Base-by-base conservation (phyloP, 92 coral and sea anemone genomes). In the Plumapathes pennacea region DNA sequence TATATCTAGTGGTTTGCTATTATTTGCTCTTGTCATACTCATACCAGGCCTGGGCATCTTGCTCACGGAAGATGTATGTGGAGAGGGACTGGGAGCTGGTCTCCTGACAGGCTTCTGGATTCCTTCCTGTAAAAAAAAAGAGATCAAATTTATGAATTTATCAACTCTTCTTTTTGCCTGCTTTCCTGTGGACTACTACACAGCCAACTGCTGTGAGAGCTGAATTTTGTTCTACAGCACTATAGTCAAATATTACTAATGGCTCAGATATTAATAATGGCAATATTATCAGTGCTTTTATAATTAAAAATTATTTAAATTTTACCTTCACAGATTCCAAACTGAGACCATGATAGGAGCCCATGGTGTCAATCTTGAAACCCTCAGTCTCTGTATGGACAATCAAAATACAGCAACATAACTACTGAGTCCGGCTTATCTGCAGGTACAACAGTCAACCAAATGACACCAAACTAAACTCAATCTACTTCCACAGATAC, bases 301-400 rank as follows among this genome's bases (percentile, higher is more conserved):
- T 12, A 47, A 1, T 15, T 45, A 10, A 28, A 44, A 11, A 32
- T 4, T 6, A 18, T 23, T 4, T 13, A 43, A 15, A 27, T 47
- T 20, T 8, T 34, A 92, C 98, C 89, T 92, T 92, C 46, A 92
- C 98, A 44, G 90, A 88, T 57, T 92, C 98, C 68, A 88, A 78
- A 58, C 98, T 92, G 45, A 92, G 82, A 23, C 98, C 98, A 52
- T 92, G 98, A 54, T 92, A 92, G 11, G 96, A 80, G 31, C 98
- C 96, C 84, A 86, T 86, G n/a, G 98, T 92, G 56, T 92, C 98
- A 52, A 92, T 92, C 72, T 92, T 92, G 68, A 92, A 92, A 1
- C 98, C 98, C 57, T 92, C 98, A 31, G 98, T 92, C 74, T 92
- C 98, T 92, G 64, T 12, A 29, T 28, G 14, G 1, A 36, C 10